A percentile compares a stretch with the other conserved stretches of the same genome.
phyloP scores from a whole-genome alignment of 2,888 invertebrate genomes.

The Drosophila austrosaltans region DNA sequence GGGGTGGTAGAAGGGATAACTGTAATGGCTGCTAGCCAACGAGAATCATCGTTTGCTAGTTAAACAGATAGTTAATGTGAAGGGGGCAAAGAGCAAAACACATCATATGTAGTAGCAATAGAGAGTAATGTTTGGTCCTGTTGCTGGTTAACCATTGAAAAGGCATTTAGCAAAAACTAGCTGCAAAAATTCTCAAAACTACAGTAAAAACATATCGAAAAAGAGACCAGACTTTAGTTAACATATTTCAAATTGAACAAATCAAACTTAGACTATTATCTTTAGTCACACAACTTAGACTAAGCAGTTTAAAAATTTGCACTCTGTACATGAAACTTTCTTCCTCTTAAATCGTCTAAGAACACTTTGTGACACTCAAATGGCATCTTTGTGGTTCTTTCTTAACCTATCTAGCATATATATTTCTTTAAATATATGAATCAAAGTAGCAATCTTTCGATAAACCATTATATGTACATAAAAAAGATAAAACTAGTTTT shows the following conservation, averaged over 20 bases:
- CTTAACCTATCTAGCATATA: not conserved
- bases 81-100: not conserved
- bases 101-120: not conserved
- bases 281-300: too few species aligned
- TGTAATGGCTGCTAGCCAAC: conserved; percentile 65
- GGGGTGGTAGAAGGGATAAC: conserved; percentile 21
- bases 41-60: conserved; percentile 38
- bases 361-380: too few species aligned
- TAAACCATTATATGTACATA: too few species aligned
- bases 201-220: not conserved
- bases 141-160: conserved; percentile 72
- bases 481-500: too few species aligned
- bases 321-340: too few species aligned
- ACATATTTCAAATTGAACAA: too few species aligned
- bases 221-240: too few species aligned
- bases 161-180: conserved; percentile 61
- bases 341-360: too few species aligned
- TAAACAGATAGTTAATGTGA: conserved; percentile 12
- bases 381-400: not conserved
- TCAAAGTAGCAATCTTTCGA: not conserved
- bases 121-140: conserved; percentile 52
- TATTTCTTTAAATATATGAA: not conserved
- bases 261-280: too few species aligned
- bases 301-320: too few species aligned
- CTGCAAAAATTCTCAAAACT: conserved; percentile 45